Evolutionary conservation across 2,888 invertebrate species (phyloP).

Genomic region (Apodemia mormo): DNA sequence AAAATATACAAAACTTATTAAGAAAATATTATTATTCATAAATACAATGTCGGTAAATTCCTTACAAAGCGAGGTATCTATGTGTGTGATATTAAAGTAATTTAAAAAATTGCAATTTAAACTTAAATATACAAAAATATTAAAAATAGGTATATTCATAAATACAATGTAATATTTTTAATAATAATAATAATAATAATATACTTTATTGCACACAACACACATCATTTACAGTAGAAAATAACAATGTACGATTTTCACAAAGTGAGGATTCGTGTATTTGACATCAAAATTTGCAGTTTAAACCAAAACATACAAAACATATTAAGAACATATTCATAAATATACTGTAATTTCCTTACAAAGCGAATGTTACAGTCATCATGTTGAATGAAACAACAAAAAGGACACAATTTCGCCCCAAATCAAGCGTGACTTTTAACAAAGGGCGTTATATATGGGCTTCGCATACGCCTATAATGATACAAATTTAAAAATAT

Average conservation of each 20-base stretch:
- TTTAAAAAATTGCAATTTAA: too few species aligned
- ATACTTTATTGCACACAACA: too few species aligned
- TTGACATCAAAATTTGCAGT: too few species aligned
- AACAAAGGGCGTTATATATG: conserved; percentile 68
- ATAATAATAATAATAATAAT: too few species aligned
- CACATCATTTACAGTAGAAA: too few species aligned
- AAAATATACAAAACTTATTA: too few species aligned
- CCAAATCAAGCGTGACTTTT: conserved; percentile 78
- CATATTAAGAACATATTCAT: conserved; percentile 25
- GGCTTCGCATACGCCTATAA: conserved; percentile 61
- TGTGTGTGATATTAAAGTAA: too few species aligned
- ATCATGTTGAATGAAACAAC: conserved; percentile 70
- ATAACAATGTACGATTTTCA: too few species aligned
- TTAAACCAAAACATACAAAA: conserved; percentile 17
- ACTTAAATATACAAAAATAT: conserved; percentile 22
- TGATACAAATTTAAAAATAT: conserved; percentile 46
- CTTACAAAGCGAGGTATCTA: too few species aligned
- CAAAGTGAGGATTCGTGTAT: too few species aligned
- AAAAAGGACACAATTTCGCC: conserved; percentile 77
- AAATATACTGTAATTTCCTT: conserved; percentile 46
- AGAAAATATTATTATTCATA: too few species aligned
- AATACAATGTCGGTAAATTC: too few species aligned
- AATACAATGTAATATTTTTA: conserved; percentile 46
- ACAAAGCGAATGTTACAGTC: conserved; percentile 64
- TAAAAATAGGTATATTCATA: conserved; percentile 24